Percentiles rank a stretch among this genome's conserved stretches.
Evolutionary conservation across 2,113 vertebrate genomes (phyloP).

Genomic region (Neomonachus schauinslandi): DNA sequence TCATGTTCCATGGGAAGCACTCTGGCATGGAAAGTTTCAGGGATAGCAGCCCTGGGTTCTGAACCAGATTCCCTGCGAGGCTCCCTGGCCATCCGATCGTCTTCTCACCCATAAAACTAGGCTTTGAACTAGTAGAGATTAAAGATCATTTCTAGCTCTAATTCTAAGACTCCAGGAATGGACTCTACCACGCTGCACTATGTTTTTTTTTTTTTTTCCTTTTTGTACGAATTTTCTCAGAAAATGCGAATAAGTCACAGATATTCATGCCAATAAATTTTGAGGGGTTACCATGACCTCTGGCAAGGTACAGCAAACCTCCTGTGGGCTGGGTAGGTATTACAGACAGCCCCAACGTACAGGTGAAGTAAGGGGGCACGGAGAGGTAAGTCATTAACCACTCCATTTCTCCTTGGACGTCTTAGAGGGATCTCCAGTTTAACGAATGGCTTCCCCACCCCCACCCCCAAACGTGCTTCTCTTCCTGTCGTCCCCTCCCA

Average conservation of each 20-base stretch:
- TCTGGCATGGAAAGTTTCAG: neutral
- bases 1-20: neutral
- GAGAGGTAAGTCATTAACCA: neutral
- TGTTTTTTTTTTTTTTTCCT: neutral
- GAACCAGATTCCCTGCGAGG: neutral
- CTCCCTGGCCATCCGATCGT: neutral
- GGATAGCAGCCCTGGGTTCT: neutral
- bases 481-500: neutral
- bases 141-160: neutral
- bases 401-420: neutral
- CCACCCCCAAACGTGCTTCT: neutral
- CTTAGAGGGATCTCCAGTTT: neutral
- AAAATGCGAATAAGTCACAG: conserved; percentile 38
- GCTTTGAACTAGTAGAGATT: neutral
- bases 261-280: neutral
- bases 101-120: neutral
- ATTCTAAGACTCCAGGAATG: neutral
- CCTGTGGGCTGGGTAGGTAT: neutral
- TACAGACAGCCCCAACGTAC: neutral
- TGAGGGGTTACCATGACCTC: neutral
- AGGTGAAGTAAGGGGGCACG: neutral
- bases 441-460: neutral
- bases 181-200: neutral
- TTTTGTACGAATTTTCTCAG: neutral
- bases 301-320: neutral